Percentiles rank a stretch among this genome's conserved stretches.
Evolutionary conservation across 2,113 vertebrate species (phyloP).

Genomic region (Scomber colias): DNA sequence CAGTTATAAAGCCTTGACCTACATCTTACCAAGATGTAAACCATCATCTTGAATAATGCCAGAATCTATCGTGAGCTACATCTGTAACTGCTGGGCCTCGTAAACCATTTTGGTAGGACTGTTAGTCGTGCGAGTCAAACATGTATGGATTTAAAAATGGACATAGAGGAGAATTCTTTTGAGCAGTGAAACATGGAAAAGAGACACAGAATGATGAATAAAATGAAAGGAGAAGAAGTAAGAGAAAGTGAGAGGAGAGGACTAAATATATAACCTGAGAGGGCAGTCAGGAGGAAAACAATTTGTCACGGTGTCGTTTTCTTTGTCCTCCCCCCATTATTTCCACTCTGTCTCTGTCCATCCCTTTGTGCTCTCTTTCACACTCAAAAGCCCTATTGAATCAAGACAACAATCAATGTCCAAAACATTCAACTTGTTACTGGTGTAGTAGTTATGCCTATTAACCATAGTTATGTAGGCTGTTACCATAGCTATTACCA

Average conservation of each 20-base stretch:
- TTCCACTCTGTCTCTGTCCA: neutral
- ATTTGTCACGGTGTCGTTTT: constrained; percentile 41
- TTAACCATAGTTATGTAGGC: too few relatives aligned
- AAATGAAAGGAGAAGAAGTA: neutral
- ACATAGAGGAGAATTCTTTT: neutral
- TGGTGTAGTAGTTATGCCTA: too few relatives aligned
- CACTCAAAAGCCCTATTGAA: neutral
- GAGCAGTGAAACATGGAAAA: neutral
- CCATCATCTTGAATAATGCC: too few relatives aligned
- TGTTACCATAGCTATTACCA: too few relatives aligned
- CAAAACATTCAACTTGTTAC: too few relatives aligned
- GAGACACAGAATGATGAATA: neutral
- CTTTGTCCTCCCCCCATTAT: constrained; percentile 7
- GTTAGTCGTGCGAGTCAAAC: neutral
- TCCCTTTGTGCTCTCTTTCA: constrained; percentile 5
- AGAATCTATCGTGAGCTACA: too few relatives aligned
- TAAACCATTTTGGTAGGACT: neutral
- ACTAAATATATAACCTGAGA: constrained; percentile 16
- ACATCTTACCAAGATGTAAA: too few relatives aligned
- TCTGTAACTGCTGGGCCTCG: too few relatives aligned
- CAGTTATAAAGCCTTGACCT: too few relatives aligned
- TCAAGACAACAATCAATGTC: neutral
- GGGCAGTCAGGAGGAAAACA: constrained; percentile 37
- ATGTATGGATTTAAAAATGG: neutral
- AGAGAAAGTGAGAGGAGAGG: constrained; percentile 4